phyloP scores from a whole-genome alignment of 2,888 invertebrate species.

The Parnassius smintheus region DNA sequence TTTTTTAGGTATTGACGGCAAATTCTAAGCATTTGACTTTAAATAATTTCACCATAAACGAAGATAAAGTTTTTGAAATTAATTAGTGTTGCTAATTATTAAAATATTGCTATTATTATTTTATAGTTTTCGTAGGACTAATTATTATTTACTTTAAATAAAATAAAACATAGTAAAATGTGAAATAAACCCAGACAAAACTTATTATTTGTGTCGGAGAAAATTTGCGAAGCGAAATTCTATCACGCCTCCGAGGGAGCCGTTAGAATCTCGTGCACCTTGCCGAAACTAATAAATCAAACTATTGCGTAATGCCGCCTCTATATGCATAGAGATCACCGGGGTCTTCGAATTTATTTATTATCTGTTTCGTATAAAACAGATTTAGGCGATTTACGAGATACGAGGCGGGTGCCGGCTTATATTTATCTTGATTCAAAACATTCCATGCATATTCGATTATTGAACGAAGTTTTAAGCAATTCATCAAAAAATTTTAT shows the following conservation, averaged over 20 bases:
- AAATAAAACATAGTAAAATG: no score
- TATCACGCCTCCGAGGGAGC: slow-evolving; percentile 64
- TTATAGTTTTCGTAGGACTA: no score
- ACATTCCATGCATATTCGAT: slow-evolving; percentile 9
- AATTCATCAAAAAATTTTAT: not conserved
- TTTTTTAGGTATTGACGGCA: no score
- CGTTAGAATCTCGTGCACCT: slow-evolving; percentile 72
- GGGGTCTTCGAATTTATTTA: slow-evolving; percentile 68
- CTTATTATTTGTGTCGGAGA: slow-evolving; percentile 39
- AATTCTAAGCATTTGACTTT: no score
- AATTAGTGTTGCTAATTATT: no score
- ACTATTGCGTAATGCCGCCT: slow-evolving; percentile 74
- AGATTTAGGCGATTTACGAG: slow-evolving; percentile 68
- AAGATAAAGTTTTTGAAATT: no score
- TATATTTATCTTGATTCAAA: slow-evolving; percentile 40
- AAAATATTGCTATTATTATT: no score
- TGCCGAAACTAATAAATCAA: slow-evolving; percentile 77
- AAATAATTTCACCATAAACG: no score
- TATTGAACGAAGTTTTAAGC: not conserved
- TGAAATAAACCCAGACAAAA: slow-evolving; percentile 12
- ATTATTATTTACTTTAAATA: no score
- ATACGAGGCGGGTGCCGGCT: slow-evolving; percentile 28
- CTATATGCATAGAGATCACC: slow-evolving; percentile 72
- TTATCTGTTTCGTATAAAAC: slow-evolving; percentile 56
- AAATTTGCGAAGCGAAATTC: slow-evolving; percentile 71